phyloP scores from a whole-genome alignment of 2,797 vertebrate species.

The Chiroxiphia lanceolata region DNA sequence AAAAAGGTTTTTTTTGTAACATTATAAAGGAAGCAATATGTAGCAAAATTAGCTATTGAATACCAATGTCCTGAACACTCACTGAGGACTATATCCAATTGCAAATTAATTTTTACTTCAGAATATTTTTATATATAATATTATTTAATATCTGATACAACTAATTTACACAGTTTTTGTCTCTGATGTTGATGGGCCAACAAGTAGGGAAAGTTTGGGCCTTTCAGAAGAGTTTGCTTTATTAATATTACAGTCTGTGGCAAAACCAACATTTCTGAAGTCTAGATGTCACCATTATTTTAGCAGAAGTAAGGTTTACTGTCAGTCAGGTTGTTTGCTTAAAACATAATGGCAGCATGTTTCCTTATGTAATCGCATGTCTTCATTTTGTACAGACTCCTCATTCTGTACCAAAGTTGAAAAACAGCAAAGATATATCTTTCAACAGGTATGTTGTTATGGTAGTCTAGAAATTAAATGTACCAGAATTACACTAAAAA shows the following conservation, averaged over 20 bases:
- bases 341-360: neutral
- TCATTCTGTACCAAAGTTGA: neutral
- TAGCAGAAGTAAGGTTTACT: neutral
- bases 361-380: neutral
- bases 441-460: neutral
- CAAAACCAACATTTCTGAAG: neutral
- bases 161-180: neutral
- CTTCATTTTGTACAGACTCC: neutral
- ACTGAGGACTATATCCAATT: neutral
- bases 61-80: neutral
- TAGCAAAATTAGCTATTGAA: neutral
- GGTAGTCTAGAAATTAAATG: neutral
- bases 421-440: neutral
- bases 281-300: neutral
- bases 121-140: neutral
- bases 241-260: neutral
- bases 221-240: neutral
- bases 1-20: neutral
- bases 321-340: neutral
- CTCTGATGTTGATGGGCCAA: neutral
- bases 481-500: neutral
- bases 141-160: neutral
- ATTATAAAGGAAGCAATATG: neutral
- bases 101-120: neutral
- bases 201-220: fast-evolving